phyloP scores from a whole-genome alignment of 2,797 vertebrate genomes.

The Acrossocheilus wenchowensis region DNA sequence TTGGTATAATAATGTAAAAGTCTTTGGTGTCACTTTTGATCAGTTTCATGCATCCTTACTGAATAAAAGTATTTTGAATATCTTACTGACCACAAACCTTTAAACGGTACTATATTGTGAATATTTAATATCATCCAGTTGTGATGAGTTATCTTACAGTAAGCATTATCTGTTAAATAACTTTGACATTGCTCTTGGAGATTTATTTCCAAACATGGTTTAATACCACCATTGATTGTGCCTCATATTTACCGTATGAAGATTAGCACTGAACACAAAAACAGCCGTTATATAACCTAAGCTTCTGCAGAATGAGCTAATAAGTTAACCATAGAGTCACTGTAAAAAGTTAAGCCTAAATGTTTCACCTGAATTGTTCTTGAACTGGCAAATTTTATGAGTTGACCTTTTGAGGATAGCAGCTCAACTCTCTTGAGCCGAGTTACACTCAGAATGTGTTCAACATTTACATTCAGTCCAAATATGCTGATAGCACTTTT shows the following conservation, averaged over 20 bases:
- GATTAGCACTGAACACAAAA: conserved; percentile 3
- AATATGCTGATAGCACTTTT: conserved; percentile 52
- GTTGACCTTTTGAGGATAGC: conserved; percentile 16
- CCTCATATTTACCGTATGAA: not conserved
- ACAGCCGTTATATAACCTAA: not conserved
- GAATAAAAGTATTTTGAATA: not conserved
- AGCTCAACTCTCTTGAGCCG: not conserved
- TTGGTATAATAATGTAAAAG: not conserved
- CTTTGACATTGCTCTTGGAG: conserved; percentile 2
- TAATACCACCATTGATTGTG: not conserved
- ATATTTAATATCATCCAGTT: not conserved
- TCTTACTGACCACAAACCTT: not conserved
- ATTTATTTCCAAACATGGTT: conserved; percentile 5
- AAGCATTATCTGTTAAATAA: not conserved
- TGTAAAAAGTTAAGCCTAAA: not conserved
- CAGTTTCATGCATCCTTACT: not conserved
- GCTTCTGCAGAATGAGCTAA: conserved; percentile 7
- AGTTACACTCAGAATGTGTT: conserved; percentile 2
- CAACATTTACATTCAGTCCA: conserved; percentile 35
- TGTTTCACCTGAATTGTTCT: conserved; percentile 12
- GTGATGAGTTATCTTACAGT: not conserved
- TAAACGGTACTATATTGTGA: not conserved
- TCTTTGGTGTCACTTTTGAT: not conserved
- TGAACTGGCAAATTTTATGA: conserved; percentile 10
- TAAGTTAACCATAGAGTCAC: not conserved